Evolutionary conservation across 2,888 invertebrate genomes (phyloP), one percentile per base, ranked within the genome.

Genomic region (Leptinotarsa rubiginosa): DNA sequence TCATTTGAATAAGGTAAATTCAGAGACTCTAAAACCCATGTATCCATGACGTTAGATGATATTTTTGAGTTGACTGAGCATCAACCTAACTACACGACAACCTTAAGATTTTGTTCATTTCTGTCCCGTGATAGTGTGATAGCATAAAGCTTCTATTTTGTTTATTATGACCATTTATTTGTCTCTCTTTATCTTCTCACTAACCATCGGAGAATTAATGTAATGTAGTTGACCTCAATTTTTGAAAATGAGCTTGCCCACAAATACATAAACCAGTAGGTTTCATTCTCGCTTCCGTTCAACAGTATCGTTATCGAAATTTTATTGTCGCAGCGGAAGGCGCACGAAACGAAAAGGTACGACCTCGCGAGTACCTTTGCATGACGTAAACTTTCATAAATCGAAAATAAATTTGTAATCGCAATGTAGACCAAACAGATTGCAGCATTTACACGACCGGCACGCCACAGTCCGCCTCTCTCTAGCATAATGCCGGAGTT

Each of bases 351-450:
- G 56, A 20, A 56, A 69, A 49, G 47, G 56, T 69, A 69, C 69
- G 56, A 69, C 69, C 69, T 69, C 69, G 69, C 69, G 68, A 68
- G 10, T 62, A 62, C 31, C 25, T 41, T 31, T 69, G 69, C 59
- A 56, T 69, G 69, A 54, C 20, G 69, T 47, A 69, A 62, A 69
- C 69, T 69, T 69, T 69, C 69, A 71, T 74, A 74, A 74, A 74
- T 76, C 47, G 73, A 47, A 76, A 76, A 76, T 76, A 74, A 76
- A 76, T 76, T 76, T 76, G 76, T 76, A 74, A 70, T 72, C 69
- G 73, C 74, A 71, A 76, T 76, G 76, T 76, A 76, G 74, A 76
- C 76, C 76, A 69, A 72, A 76, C 73, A 74, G 71, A 76, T 73
- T 72, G 70, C 72, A 52, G 75, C 68, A 73, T 77, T 77, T 77